phyloP scores from a whole-genome alignment of 2,113 vertebrate species.

The Scolopax mira region DNA sequence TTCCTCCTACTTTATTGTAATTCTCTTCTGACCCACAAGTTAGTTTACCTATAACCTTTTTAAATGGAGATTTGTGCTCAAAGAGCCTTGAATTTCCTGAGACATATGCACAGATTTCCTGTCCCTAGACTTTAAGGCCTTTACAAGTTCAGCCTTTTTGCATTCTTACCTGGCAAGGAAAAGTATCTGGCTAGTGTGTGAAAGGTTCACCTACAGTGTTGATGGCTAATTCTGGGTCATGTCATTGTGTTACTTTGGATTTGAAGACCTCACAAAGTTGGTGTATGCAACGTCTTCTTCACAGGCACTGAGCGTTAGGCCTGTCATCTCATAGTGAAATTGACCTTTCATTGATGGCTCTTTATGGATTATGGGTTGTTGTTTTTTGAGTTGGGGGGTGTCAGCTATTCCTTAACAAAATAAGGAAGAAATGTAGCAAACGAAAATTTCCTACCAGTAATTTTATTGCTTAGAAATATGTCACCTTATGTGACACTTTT shows the following conservation, averaged over 20 bases:
- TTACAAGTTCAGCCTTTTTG: neutral
- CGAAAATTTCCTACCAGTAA: neutral
- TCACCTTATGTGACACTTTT: neutral
- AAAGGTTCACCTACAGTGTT: neutral
- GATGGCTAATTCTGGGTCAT: neutral
- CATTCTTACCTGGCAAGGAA: neutral
- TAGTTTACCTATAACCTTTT: neutral
- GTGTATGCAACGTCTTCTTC: neutral
- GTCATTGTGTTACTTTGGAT: neutral
- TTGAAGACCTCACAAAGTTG: neutral
- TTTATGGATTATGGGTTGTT: neutral
- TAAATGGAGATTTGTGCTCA: neutral
- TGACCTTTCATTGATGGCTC: neutral
- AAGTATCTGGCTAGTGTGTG: neutral
- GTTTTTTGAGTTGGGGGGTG: neutral
- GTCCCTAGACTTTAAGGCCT: neutral
- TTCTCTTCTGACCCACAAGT: neutral
- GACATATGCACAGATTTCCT: neutral
- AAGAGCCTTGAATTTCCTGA: neutral
- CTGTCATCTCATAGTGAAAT: neutral
- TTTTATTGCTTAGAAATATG: neutral
- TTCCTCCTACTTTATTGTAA: neutral
- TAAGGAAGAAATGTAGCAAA: neutral
- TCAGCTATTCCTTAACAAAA: neutral
- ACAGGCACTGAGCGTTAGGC: neutral